A percentile compares a stretch with the other conserved stretches of the same genome.
Conservation (phyloP, 2,888 invertebrate genomes). For the Xanthia togata region DNA sequence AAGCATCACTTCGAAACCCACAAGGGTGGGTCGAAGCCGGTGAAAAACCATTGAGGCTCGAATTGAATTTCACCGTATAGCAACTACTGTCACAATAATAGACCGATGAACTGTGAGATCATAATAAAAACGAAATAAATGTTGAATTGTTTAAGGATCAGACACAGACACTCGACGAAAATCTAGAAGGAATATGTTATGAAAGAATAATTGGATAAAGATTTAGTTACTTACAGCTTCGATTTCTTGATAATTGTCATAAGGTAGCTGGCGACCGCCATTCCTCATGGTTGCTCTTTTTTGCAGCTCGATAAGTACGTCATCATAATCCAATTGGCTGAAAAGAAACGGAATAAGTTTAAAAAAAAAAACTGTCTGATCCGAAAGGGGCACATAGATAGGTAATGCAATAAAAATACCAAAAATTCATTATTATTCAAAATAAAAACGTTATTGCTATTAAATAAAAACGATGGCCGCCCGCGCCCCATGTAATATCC, state of each 20-base stretch:
- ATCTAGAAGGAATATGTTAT: neutral
- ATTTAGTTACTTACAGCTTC: constrained; percentile 73
- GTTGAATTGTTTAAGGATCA: neutral
- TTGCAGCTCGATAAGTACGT: constrained; percentile 72
- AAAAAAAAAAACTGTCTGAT: too few relatives aligned
- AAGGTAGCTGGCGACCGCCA: constrained; percentile 75
- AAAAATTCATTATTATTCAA: too few relatives aligned
- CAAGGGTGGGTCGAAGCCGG: too few relatives aligned
- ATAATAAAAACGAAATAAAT: neutral
- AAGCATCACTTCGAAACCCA: too few relatives aligned
- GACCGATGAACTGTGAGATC: neutral
- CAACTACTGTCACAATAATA: neutral
- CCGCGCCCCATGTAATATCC: too few relatives aligned
- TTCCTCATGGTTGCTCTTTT: constrained; percentile 59
- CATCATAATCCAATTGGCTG: constrained; percentile 81
- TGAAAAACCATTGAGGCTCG: neutral
- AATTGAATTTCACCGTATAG: neutral
- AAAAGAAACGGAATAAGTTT: constrained; percentile 19
- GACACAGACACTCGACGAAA: neutral
- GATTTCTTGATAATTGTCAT: constrained; percentile 82
- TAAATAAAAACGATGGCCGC: too few relatives aligned
- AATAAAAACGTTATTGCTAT: too few relatives aligned
- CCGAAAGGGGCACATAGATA: too few relatives aligned
- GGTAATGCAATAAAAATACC: too few relatives aligned
- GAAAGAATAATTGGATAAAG: too few relatives aligned